Evolutionary conservation across 2,797 vertebrate species (phyloP).

Genomic region (Poecile montanus): DNA sequence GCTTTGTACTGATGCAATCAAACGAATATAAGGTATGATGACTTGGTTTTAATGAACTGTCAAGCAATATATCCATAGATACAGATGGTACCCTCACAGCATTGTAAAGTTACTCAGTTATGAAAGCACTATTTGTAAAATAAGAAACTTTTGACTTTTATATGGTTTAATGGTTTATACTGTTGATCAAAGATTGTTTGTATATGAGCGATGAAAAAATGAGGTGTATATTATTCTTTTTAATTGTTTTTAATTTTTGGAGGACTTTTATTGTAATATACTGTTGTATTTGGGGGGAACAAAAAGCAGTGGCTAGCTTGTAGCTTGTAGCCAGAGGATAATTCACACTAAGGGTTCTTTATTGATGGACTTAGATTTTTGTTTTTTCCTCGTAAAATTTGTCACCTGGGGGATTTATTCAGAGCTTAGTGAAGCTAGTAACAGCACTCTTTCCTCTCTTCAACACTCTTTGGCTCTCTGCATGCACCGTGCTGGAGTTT

Average conservation of each 20-base stretch:
- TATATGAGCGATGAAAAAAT: constrained; percentile 68
- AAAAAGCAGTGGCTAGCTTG: constrained; percentile 19
- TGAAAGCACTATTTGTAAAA: constrained; percentile 74
- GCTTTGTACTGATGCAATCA: background rate
- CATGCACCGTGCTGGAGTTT: background rate
- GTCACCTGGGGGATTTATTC: constrained; percentile 31
- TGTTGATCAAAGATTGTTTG: constrained; percentile 72
- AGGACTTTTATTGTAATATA: constrained; percentile 56
- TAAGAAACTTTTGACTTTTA: constrained; percentile 69
- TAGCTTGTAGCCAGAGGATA: constrained; percentile 29
- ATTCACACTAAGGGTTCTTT: background rate
- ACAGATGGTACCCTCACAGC: constrained; percentile 8
- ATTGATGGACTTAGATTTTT: background rate
- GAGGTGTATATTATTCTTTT: constrained; percentile 68
- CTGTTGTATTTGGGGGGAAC: constrained; percentile 17
- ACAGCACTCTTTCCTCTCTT: background rate
- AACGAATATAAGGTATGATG: background rate
- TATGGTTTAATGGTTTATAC: constrained; percentile 71
- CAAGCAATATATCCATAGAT: constrained; percentile 21
- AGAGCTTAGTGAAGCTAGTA: constrained; percentile 3
- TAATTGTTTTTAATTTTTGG: constrained; percentile 57
- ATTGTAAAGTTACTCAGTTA: constrained; percentile 55
- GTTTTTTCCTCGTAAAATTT: background rate
- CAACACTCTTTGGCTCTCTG: background rate
- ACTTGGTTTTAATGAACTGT: constrained; percentile 40